A percentile compares a stretch with the other conserved stretches of the same genome.
Evolutionary conservation across 2,797 vertebrate genomes (phyloP).

Genomic region (Rhadinocentrus ornatus): DNA sequence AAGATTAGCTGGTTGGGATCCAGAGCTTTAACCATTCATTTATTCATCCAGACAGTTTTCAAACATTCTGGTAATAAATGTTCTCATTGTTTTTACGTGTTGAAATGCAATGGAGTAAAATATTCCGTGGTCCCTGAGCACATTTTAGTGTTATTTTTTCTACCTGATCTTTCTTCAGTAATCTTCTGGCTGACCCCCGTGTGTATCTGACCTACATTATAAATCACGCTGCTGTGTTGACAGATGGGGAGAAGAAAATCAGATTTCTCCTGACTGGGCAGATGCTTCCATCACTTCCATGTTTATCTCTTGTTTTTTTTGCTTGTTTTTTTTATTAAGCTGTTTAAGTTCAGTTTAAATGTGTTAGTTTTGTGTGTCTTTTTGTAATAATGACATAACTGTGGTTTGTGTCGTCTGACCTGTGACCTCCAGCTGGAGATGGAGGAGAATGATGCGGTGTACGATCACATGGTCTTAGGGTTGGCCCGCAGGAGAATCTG

Average conservation of each 20-base stretch:
- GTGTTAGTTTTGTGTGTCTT: too few species aligned
- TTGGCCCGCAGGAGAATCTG: conserved; percentile 82
- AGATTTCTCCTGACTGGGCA: conserved; percentile 55
- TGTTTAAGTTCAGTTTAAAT: too few species aligned
- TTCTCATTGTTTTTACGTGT: too few species aligned
- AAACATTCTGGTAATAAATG: too few species aligned
- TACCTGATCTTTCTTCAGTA: too few species aligned
- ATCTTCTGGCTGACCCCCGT: conserved; percentile 32
- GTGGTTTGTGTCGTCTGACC: too few species aligned
- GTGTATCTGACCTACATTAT: conserved; percentile 61
- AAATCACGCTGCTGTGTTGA: conserved; percentile 33
- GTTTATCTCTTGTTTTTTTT: conserved; percentile 1
- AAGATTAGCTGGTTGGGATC: too few species aligned
- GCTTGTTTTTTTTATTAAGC: neutral
- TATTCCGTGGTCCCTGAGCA: too few species aligned
- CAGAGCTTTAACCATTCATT: too few species aligned
- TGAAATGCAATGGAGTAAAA: too few species aligned
- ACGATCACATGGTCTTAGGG: conserved; percentile 82
- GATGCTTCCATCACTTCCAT: conserved; percentile 31
- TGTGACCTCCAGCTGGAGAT: conserved; percentile 72
- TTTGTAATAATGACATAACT: too few species aligned
- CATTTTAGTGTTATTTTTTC: neutral
- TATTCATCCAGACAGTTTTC: too few species aligned
- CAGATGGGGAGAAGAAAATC: conserved; percentile 61
- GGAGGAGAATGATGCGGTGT: conserved; percentile 87